These are phyloP conservation scores for Myoxocephalus aenaeus DNA, from an alignment of 2,797 vertebrate genomes.

Conservation along the genomic window DNA sequence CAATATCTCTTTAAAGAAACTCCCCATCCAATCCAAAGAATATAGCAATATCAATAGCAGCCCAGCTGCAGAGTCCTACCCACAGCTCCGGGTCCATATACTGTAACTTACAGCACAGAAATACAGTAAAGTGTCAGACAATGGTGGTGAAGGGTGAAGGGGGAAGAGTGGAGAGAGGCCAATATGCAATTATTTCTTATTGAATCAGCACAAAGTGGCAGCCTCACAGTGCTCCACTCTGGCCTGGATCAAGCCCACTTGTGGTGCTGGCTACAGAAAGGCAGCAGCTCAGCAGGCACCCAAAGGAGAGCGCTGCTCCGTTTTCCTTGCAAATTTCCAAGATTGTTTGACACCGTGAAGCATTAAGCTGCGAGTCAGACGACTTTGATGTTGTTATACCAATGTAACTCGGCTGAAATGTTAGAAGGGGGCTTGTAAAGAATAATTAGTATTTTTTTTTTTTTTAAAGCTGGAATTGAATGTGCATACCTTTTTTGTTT, in stretches of 20 bases:
- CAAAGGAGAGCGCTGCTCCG: slow-evolving; percentile 42
- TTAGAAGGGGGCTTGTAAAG: slow-evolving; percentile 54
- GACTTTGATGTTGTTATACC: slow-evolving; percentile 61
- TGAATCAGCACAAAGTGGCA: slow-evolving; percentile 80
- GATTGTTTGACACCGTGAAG: slow-evolving; percentile 50
- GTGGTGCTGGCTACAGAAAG: slow-evolving; percentile 69
- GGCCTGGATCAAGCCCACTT: slow-evolving; percentile 71
- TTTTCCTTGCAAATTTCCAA: slow-evolving; percentile 49
- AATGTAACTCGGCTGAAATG: slow-evolving; percentile 56
- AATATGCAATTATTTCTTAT: slow-evolving; percentile 80
- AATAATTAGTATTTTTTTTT: slow-evolving; percentile 40
- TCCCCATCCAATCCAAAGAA: not conserved
- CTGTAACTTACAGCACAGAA: slow-evolving; percentile 43
- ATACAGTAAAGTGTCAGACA: slow-evolving; percentile 55
- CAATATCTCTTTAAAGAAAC: not conserved
- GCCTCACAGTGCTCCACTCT: slow-evolving; percentile 54
- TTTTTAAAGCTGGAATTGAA: slow-evolving; percentile 47
- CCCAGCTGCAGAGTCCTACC: slow-evolving; percentile 45
- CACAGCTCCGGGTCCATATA: slow-evolving; percentile 6
- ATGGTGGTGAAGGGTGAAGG: slow-evolving; percentile 37
- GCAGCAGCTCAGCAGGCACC: slow-evolving; percentile 62
- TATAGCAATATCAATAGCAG: slow-evolving; percentile 3
- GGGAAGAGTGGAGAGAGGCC: slow-evolving; percentile 61
- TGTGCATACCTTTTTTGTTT: slow-evolving; percentile 63
- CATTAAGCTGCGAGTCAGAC: slow-evolving; percentile 34